Conservation (phyloP, 2,888 invertebrate species). For the Dichetophora obliterata region DNA sequence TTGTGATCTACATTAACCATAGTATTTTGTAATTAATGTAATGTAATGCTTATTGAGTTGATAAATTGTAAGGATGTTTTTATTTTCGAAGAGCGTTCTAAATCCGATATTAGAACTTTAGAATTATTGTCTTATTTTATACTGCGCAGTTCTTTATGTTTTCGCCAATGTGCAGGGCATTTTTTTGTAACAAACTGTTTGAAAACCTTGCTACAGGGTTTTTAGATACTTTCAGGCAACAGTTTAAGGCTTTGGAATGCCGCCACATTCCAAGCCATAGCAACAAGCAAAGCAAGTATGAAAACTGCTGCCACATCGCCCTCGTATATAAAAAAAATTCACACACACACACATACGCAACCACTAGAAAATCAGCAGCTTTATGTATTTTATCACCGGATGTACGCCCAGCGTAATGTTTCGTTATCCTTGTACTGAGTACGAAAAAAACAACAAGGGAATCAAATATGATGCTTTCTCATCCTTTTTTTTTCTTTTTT, state of each 20-base stretch:
- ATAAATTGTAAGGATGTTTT: no score
- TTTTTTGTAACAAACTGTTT: no score
- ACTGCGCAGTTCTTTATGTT: no score
- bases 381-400: constrained; percentile 16
- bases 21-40: no score
- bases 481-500: neutral
- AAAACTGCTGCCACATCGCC: neutral
- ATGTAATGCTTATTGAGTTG: no score
- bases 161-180: neutral
- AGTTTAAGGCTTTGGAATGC: neutral
- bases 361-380: neutral
- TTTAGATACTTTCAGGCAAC: neutral
- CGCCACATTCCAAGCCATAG: neutral
- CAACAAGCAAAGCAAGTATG: neutral
- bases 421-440: neutral
- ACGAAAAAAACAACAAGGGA: neutral
- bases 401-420: constrained; percentile 5
- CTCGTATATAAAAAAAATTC: neutral
- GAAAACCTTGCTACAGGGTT: neutral
- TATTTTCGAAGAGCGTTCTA: no score
- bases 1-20: no score
- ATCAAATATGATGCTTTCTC: neutral
- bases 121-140: no score
- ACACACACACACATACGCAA: neutral
- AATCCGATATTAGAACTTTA: no score